Evolutionary conservation across 2,797 vertebrate species (phyloP).

Genomic region (Betta splendens): DNA sequence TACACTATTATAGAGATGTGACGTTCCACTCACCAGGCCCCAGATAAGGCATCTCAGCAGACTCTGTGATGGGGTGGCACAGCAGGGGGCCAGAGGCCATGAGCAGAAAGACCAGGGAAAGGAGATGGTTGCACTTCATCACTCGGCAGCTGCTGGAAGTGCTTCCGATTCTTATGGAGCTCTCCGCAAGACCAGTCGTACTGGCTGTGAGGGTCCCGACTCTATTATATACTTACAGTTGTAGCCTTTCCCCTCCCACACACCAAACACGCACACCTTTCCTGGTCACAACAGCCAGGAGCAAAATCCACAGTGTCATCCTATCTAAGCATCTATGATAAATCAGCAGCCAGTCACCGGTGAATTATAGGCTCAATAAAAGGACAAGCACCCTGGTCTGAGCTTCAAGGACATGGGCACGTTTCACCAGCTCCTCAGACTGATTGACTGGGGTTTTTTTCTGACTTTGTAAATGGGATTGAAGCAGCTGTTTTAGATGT

Average conservation of each 20-base stretch:
- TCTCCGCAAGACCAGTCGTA: conserved; percentile 53
- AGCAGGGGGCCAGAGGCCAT: conserved; percentile 71
- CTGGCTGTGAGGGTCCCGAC: conserved; percentile 31
- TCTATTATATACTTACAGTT: conserved; percentile 69
- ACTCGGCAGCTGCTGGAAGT: conserved; percentile 35
- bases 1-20: conserved; percentile 21
- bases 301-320: conserved; percentile 39
- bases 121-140: conserved; percentile 77
- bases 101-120: conserved; percentile 77
- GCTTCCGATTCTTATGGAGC: conserved; percentile 37
- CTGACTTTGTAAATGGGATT: conserved; percentile 71
- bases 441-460: conserved; percentile 76
- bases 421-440: conserved; percentile 67
- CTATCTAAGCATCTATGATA: conserved; percentile 38
- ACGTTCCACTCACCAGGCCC: conserved; percentile 76
- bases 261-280: conserved; percentile 21
- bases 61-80: conserved; percentile 80
- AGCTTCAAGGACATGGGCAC: conserved; percentile 58
- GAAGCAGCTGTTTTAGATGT: conserved; percentile 68
- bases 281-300: conserved; percentile 22
- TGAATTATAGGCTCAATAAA: conserved; percentile 77
- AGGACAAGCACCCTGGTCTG: conserved; percentile 41
- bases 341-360: conserved; percentile 65
- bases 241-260: conserved; percentile 25
- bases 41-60: conserved; percentile 77